Evolutionary conservation across 2,797 vertebrate species (phyloP).

Genomic region (Protonibea diacanthus): DNA sequence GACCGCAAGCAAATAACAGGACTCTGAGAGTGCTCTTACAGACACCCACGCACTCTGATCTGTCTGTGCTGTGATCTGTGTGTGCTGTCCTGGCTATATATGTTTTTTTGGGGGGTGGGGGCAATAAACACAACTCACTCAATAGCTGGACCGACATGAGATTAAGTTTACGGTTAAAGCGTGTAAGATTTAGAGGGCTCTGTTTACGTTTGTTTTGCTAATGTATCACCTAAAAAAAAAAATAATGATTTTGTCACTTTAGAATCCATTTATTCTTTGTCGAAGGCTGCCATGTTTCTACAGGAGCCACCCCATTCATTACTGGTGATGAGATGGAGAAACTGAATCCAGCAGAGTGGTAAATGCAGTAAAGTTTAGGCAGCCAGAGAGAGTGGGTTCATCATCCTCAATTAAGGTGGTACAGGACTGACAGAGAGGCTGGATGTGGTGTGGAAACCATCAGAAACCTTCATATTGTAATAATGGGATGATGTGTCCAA

Average conservation of each 20-base stretch:
- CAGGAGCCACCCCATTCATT: not conserved
- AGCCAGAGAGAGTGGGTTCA: constrained; percentile 1
- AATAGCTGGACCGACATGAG: not conserved
- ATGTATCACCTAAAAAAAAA: no score
- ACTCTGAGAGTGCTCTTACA: constrained; percentile 45
- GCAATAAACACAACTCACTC: constrained; percentile 1
- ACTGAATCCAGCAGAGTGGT: not conserved
- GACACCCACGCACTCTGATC: constrained; percentile 46
- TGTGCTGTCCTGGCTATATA: constrained; percentile 10
- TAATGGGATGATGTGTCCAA: constrained; percentile 1
- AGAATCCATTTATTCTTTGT: no score
- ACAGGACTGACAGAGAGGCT: not conserved
- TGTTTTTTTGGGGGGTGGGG: not conserved
- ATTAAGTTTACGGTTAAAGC: no score
- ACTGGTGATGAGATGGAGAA: constrained; percentile 3
- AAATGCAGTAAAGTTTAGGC: not conserved
- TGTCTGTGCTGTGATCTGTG: constrained; percentile 54
- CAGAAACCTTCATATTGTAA: not conserved
- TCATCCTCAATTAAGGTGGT: not conserved
- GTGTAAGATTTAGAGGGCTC: no score
- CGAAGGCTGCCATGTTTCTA: no score
- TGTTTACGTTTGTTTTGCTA: no score
- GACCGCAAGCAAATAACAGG: constrained; percentile 48
- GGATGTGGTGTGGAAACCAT: constrained; percentile 5
- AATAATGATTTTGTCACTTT: no score